Base-by-base conservation (phyloP, 2,888 invertebrate genomes). In the Scrobipalpa atriplicella region DNA sequence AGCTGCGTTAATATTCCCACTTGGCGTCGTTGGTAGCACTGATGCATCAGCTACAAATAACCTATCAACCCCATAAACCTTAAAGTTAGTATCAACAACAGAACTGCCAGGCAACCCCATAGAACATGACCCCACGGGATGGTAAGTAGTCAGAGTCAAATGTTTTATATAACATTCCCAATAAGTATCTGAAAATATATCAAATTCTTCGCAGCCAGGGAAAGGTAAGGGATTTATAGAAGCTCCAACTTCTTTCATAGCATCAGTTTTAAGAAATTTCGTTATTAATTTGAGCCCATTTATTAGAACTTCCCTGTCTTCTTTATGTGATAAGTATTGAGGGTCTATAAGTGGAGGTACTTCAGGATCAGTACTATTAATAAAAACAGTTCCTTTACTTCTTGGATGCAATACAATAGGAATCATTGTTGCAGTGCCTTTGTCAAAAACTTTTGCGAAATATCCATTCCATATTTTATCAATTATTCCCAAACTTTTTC, bases 121-220 rank as follows among this genome's bases (percentile, higher is more conserved):
- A 66, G 94, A 93, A 78, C 96, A 96, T 36, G 96, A 96, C 5
- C 96, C 96, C 0, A 94, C 93, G 9, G 96, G 96, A 88, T 96
- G 96, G 82, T 95, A 96, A 47, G 93, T 93, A 0, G 95, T 95
- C 68, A 96, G 86, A 3, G 96, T 95, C 70, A 96, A 87, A 84
- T 95, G 94, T 74, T 92, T 89, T 18, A 96, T 79, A 74, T 96
- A 96, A 83, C 96, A 96, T 79, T 94, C 93, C 94, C 96, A 95
- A 85, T 96, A 96, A 7, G 79, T 76, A 75, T 88, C 80, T 0
- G 94, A 92, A 72, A 94, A 94, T 77, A 95, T 94, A 11, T 70
- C 63, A 73, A 87, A 81, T 13, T 85, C 70, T 76, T 94, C 93
- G 83, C 96, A 96, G 0, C 95, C 95, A 10, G 95, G 95, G 72